phyloP scores from a whole-genome alignment of 2,888 invertebrate species.

The Philonicus albiceps region DNA sequence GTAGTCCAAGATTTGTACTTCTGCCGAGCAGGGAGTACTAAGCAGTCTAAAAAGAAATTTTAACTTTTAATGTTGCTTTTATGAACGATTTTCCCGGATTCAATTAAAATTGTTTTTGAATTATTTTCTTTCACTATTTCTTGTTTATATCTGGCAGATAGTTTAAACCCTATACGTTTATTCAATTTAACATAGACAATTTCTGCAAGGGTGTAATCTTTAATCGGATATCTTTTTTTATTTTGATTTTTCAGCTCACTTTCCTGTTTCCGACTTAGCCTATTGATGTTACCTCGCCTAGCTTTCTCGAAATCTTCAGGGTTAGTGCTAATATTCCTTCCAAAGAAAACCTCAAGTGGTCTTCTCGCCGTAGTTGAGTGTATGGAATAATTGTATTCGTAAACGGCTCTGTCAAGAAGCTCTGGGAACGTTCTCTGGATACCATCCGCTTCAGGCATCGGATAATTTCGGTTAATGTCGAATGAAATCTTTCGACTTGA shows the following conservation, averaged over 20 bases:
- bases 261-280: neutral
- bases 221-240: neutral
- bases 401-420: neutral
- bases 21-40: neutral
- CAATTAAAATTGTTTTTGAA: neutral
- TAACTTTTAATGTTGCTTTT: neutral
- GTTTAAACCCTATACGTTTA: neutral
- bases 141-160: neutral
- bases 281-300: constrained; percentile 4
- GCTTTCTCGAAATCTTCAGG: too few relatives aligned
- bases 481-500: too few relatives aligned
- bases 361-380: constrained; percentile 42
- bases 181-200: neutral
- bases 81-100: neutral
- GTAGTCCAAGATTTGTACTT: neutral
- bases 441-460: neutral
- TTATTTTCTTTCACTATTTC: neutral
- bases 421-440: too few relatives aligned
- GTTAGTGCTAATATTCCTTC: constrained; percentile 22
- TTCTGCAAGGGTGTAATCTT: neutral
- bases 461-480: neutral
- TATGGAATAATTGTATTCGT: constrained; percentile 41
- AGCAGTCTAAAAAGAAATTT: neutral
- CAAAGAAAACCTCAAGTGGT: constrained; percentile 45
- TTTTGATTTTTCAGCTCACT: neutral